These are phyloP conservation scores for Epiblema foenella DNA, from an alignment of 2,888 invertebrate species.

Conservation along the genomic window DNA sequence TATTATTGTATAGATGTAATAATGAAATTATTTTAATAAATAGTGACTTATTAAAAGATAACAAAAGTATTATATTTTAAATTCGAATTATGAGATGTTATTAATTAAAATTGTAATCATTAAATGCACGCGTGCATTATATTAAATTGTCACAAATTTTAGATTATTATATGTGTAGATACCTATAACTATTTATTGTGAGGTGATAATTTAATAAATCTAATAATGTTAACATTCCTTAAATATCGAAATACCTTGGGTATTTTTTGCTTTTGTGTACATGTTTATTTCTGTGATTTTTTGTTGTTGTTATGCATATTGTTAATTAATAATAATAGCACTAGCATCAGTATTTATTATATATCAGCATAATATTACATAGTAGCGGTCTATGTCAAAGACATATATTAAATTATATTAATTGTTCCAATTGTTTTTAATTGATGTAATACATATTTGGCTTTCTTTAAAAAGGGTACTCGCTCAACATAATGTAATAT, in stretches of 20 bases:
- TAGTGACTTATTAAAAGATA: constrained; percentile 33
- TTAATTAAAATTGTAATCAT: constrained; percentile 13
- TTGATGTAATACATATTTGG: neutral
- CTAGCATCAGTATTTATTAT: constrained; percentile 29
- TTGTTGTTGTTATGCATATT: constrained; percentile 23
- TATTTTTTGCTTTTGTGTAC: constrained; percentile 40
- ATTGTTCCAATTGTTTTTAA: neutral
- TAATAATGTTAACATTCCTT: constrained; percentile 33
- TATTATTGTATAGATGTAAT: constrained; percentile 54
- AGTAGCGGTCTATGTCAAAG: constrained; percentile 3
- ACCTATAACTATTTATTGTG: constrained; percentile 33
- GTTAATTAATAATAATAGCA: constrained; percentile 3
- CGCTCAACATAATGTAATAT: neutral
- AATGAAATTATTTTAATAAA: constrained; percentile 40
- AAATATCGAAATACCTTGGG: constrained; percentile 30
- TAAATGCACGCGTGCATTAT: constrained; percentile 22
- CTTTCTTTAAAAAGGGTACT: neutral
- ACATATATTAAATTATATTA: constrained; percentile 2
- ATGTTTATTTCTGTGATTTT: constrained; percentile 19
- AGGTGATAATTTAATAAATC: constrained; percentile 22
- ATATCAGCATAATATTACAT: constrained; percentile 22
- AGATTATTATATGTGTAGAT: constrained; percentile 21
- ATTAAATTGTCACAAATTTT: constrained; percentile 21
- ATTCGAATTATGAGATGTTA: constrained; percentile 41
- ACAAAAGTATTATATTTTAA: constrained; percentile 45